Evolutionary conservation across 2,113 vertebrate species (phyloP).

Genomic region (Aviceda subcristata): DNA sequence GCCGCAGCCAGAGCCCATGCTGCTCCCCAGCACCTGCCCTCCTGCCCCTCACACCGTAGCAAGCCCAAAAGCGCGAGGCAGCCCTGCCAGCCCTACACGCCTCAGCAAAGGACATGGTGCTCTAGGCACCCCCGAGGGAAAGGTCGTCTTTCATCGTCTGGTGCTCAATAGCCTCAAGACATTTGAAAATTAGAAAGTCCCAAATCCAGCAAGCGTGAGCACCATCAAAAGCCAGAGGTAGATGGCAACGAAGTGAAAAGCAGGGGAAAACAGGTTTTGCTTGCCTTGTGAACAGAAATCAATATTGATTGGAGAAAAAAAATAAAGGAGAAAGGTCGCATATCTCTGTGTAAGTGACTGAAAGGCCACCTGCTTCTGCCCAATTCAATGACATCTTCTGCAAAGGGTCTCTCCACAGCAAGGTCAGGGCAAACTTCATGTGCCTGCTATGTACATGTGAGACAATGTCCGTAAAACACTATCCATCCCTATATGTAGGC

Average conservation of each 20-base stretch:
- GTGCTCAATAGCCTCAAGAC: neutral
- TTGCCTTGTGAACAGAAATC: neutral
- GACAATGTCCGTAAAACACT: neutral
- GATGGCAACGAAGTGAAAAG: neutral
- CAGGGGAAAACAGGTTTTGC: neutral
- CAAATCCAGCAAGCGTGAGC: neutral
- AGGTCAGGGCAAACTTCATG: neutral
- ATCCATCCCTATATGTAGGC: rapidly evolving
- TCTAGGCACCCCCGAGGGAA: neutral
- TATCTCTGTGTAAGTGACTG: neutral
- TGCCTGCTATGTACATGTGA: rapidly evolving
- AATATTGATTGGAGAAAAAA: neutral
- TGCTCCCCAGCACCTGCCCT: neutral
- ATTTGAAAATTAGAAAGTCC: neutral
- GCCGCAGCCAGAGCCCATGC: neutral
- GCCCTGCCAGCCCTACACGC: neutral
- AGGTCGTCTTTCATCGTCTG: neutral
- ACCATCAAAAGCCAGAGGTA: neutral
- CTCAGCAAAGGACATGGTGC: neutral
- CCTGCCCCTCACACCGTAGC: neutral
- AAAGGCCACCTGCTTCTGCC: neutral
- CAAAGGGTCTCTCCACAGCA: neutral
- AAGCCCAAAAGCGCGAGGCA: neutral
- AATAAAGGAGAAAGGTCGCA: neutral
- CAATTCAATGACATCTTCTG: neutral